A percentile compares a stretch with the other conserved stretches of the same genome.
Conservation (phyloP, 2,888 invertebrate species). For the Creontiades dilutus region DNA sequence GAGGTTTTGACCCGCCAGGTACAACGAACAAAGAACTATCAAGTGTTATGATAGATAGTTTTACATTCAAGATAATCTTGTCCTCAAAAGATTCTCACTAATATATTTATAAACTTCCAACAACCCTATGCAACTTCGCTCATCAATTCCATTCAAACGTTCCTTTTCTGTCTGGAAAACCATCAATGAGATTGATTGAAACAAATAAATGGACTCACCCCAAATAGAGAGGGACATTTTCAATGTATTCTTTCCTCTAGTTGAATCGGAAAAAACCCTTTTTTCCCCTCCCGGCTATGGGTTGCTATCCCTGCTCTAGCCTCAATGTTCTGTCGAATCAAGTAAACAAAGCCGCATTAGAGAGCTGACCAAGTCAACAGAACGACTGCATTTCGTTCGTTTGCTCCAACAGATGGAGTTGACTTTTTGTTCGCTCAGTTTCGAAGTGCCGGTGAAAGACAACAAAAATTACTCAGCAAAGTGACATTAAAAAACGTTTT, state of each 20-base stretch:
- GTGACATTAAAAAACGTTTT: too few species aligned
- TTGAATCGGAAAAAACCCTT: background rate
- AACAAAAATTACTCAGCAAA: too few species aligned
- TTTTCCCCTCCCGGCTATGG: background rate
- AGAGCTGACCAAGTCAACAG: background rate
- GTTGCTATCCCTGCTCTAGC: background rate
- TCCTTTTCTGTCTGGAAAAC: background rate
- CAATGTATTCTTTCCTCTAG: background rate
- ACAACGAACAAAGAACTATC: too few species aligned
- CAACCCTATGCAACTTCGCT: too few species aligned
- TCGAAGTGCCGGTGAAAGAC: too few species aligned
- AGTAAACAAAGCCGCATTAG: conserved; percentile 12
- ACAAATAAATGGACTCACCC: background rate
- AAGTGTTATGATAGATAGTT: too few species aligned
- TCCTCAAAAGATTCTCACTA: too few species aligned
- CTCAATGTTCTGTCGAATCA: background rate
- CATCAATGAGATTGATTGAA: background rate
- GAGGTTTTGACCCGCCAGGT: too few species aligned
- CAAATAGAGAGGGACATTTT: background rate
- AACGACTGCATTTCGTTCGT: background rate
- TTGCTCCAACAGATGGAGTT: too few species aligned
- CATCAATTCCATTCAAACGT: background rate
- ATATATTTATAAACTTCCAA: too few species aligned
- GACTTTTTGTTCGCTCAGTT: too few species aligned
- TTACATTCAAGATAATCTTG: too few species aligned